Evolutionary conservation across 2,888 invertebrate genomes (phyloP).

Genomic region (Muscina levida): DNA sequence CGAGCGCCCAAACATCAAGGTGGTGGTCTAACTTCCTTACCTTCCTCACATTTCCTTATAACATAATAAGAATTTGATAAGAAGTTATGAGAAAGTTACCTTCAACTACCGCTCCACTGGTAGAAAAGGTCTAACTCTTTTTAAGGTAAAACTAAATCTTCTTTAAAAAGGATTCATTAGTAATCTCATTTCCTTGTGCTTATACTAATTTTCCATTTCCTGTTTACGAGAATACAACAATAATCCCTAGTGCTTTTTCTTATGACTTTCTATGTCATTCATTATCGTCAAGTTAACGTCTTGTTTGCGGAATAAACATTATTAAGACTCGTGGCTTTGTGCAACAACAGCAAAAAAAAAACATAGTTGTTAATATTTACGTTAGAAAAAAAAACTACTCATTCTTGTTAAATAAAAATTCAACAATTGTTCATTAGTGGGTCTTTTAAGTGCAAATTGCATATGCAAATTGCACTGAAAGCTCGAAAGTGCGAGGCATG

Average conservation of each 20-base stretch:
- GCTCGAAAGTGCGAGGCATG: neutral
- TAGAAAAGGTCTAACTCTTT: neutral
- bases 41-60: neutral
- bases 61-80: slow-evolving; percentile 46
- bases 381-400: slow-evolving; percentile 2
- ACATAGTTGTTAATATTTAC: neutral
- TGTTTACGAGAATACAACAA: too few species aligned
- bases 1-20: slow-evolving; percentile 25
- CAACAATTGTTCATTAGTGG: slow-evolving; percentile 25
- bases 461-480: slow-evolving; percentile 20
- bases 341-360: too few species aligned
- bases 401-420: slow-evolving; percentile 33
- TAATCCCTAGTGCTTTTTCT: too few species aligned
- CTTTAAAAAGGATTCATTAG: neutral
- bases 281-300: neutral
- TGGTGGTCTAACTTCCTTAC: slow-evolving; percentile 44
- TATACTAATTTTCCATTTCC: neutral
- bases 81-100: slow-evolving; percentile 34
- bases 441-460: slow-evolving; percentile 25
- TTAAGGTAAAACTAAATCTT: neutral
- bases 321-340: neutral
- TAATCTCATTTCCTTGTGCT: too few species aligned
- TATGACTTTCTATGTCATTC: neutral
- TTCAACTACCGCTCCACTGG: neutral
- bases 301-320: neutral